Conservation (phyloP, 2,888 invertebrate genomes). For the Bombylius discolor region DNA sequence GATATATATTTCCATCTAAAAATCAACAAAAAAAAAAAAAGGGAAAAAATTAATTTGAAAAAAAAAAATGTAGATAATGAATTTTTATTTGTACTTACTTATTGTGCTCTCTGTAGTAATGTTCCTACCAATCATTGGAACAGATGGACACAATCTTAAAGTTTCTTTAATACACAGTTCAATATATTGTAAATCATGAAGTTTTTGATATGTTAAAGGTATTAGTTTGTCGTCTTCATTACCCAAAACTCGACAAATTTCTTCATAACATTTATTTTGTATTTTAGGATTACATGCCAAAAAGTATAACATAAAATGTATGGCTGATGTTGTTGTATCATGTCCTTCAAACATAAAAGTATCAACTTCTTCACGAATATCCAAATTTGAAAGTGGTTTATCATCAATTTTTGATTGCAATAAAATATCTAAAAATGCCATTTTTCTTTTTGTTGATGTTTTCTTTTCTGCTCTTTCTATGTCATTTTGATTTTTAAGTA, state of each 20-base stretch:
- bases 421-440: constrained; percentile 55
- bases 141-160: constrained; percentile 31
- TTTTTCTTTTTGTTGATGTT: constrained; percentile 39
- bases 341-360: constrained; percentile 60
- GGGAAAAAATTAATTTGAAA: background rate
- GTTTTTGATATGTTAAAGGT: constrained; percentile 26
- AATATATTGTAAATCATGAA: constrained; percentile 29
- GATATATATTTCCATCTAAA: constrained; percentile 31
- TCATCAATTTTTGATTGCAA: constrained; percentile 47
- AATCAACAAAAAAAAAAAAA: background rate
- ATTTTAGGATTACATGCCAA: constrained; percentile 38
- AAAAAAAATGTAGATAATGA: background rate
- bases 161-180: constrained; percentile 35
- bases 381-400: constrained; percentile 42
- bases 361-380: constrained; percentile 55
- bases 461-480: background rate
- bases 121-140: constrained; percentile 30
- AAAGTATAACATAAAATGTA: constrained; percentile 40
- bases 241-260: constrained; percentile 28
- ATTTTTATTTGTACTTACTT: constrained; percentile 21
- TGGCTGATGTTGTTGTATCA: constrained; percentile 41
- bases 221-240: constrained; percentile 24
- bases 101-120: constrained; percentile 30
- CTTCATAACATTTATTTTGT: constrained; percentile 38
- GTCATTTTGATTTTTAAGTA: constrained; percentile 18